Conservation (phyloP, 2,888 invertebrate genomes). For the Capitulum mitella region DNA sequence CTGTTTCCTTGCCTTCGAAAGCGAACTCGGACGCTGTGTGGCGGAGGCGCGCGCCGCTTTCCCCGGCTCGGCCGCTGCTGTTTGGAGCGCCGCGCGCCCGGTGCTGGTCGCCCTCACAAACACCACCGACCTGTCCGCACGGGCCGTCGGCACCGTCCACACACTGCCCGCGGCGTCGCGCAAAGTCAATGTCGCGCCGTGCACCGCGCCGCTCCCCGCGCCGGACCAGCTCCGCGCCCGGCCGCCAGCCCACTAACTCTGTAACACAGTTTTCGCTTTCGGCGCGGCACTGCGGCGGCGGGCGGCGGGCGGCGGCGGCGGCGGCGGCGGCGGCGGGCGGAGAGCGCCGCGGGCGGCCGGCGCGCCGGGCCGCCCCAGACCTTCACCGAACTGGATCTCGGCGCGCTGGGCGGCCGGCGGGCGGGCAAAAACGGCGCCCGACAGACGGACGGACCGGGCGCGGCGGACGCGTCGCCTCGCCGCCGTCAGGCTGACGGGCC, state of each 20-base stretch:
- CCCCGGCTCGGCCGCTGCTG: too few relatives aligned
- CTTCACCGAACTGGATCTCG: not conserved
- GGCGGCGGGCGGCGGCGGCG: slow-evolving; percentile 6
- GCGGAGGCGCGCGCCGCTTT: too few relatives aligned
- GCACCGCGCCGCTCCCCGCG: not conserved
- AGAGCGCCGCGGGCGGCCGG: not conserved
- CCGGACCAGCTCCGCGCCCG: not conserved
- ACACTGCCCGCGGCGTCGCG: not conserved
- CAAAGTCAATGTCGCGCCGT: slow-evolving; percentile 7
- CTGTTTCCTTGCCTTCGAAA: too few relatives aligned
- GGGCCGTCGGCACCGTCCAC: too few relatives aligned
- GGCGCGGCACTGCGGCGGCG: not conserved
- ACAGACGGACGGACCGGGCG: too few relatives aligned
- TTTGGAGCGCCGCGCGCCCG: too few relatives aligned
- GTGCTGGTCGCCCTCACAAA: too few relatives aligned
- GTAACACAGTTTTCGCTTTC: slow-evolving; percentile 21
- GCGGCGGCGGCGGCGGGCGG: slow-evolving; percentile 9
- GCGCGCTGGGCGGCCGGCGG: not conserved
- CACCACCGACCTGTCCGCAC: too few relatives aligned
- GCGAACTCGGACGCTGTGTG: too few relatives aligned
- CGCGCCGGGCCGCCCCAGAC: not conserved
- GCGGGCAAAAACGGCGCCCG: too few relatives aligned
- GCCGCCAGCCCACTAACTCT: not conserved
- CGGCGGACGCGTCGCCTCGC: too few relatives aligned
- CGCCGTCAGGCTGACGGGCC: too few relatives aligned